phyloP scores from a whole-genome alignment of 2,113 vertebrate species.

The Podiceps cristatus region DNA sequence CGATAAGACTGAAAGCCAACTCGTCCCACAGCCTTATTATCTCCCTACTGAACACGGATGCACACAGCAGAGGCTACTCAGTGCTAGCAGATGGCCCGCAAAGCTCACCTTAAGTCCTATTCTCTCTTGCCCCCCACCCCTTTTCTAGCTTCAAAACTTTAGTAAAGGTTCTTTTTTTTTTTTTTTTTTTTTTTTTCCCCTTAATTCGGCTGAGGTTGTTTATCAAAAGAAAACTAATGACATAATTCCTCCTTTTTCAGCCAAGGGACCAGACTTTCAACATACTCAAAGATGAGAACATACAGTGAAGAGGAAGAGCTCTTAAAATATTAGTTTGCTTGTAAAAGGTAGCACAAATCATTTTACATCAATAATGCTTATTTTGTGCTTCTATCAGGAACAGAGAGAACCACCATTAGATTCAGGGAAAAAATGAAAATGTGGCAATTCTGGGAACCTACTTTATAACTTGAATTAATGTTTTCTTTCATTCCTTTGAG shows the following conservation, averaged over 20 bases:
- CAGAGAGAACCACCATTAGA: background rate
- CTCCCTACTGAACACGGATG: background rate
- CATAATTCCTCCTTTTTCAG: background rate
- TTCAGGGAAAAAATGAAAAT: background rate
- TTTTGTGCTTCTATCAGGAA: background rate
- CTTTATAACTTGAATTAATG: background rate
- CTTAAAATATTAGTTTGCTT: background rate
- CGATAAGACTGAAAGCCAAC: accelerated
- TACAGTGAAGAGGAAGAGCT: background rate
- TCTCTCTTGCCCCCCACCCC: background rate
- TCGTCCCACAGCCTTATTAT: background rate
- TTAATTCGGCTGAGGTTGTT: background rate
- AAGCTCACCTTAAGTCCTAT: background rate
- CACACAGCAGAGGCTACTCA: background rate
- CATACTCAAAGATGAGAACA: background rate
- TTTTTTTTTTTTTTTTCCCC: background rate
- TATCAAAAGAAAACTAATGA: background rate
- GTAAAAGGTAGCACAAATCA: background rate
- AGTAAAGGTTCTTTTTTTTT: background rate
- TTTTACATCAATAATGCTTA: background rate
- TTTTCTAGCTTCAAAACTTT: background rate
- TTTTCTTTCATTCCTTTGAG: background rate
- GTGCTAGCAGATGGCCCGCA: background rate
- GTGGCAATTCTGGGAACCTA: background rate
- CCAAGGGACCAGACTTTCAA: background rate